Percentiles rank a stretch among this genome's conserved stretches.
Evolutionary conservation across 2,888 invertebrate species (phyloP).

Genomic region (Heteromyza rotundicornis): DNA sequence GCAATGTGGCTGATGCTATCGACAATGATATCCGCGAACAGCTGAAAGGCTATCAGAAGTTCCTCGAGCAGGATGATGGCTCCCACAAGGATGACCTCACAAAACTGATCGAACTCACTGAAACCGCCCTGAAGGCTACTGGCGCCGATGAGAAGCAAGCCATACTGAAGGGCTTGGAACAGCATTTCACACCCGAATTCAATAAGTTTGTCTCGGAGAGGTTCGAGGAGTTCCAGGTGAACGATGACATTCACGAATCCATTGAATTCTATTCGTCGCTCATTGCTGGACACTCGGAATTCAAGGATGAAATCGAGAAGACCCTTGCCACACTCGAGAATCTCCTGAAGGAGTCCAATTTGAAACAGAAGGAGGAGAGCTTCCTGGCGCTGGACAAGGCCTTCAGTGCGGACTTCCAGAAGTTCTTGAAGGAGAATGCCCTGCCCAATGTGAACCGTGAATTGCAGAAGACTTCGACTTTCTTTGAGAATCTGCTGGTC

Average conservation of each 20-base stretch:
- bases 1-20: conserved; percentile 38
- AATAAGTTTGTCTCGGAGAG: conserved; percentile 38
- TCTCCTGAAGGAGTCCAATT: conserved; percentile 35
- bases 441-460: conserved; percentile 39
- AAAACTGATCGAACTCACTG: conserved; percentile 43
- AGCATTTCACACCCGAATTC: conserved; percentile 42
- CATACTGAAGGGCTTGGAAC: conserved; percentile 32
- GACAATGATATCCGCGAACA: conserved; percentile 44
- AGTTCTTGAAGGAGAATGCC: conserved; percentile 38
- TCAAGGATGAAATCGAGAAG: conserved; percentile 39
- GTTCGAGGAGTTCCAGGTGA: conserved; percentile 38
- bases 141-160: conserved; percentile 40
- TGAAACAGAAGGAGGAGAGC: conserved; percentile 38
- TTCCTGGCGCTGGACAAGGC: conserved; percentile 37
- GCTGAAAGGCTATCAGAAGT: conserved; percentile 38
- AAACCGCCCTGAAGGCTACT: conserved; percentile 40
- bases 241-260: conserved; percentile 38
- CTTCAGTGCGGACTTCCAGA: conserved; percentile 39
- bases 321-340: conserved; percentile 35
- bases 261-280: conserved; percentile 42
- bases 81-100: conserved; percentile 40
- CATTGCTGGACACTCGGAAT: conserved; percentile 18
- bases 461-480: conserved; percentile 39
- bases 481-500: conserved; percentile 40
- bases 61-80: conserved; percentile 38